Conservation (phyloP, 2,113 vertebrate genomes). For the Aphyosemion australe region DNA sequence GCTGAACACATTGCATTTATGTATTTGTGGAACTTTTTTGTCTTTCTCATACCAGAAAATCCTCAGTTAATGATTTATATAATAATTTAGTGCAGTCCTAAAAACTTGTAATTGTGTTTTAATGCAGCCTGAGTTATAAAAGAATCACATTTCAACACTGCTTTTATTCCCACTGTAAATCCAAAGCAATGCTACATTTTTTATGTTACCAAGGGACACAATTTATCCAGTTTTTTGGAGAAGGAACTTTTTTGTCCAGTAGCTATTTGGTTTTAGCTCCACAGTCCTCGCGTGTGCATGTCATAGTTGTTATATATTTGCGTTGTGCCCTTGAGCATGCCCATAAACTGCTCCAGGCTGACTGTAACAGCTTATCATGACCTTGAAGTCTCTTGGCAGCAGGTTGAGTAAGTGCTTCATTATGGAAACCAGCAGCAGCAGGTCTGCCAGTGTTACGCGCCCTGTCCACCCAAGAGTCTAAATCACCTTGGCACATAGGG, state of each 20-base stretch:
- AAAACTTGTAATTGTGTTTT: too few species aligned
- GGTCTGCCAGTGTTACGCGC: constrained; percentile 46
- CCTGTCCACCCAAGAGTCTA: constrained; percentile 60
- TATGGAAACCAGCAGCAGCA: constrained; percentile 52
- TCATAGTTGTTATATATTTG: constrained; percentile 18
- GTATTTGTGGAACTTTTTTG: too few species aligned
- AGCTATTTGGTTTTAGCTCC: background rate
- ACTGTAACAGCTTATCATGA: constrained; percentile 47
- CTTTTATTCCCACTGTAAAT: too few species aligned
- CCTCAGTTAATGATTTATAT: too few species aligned
- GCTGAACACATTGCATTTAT: too few species aligned
- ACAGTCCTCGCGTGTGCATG: constrained; percentile 5
- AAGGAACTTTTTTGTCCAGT: background rate
- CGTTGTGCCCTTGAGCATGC: constrained; percentile 46
- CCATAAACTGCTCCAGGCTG: constrained; percentile 31
- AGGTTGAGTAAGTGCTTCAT: constrained; percentile 68
- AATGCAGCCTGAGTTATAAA: too few species aligned
- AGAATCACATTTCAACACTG: too few species aligned
- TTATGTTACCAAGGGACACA: too few species aligned
- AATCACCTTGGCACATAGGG: constrained; percentile 60
- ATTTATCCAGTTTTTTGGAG: background rate
- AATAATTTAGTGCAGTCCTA: too few species aligned
- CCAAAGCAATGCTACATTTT: too few species aligned
- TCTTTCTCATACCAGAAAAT: too few species aligned
- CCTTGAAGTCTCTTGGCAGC: constrained; percentile 56